Evolutionary conservation across 2,113 vertebrate species (phyloP), one percentile per base, ranked within the genome.

Genomic region (Leucosticte australis): DNA sequence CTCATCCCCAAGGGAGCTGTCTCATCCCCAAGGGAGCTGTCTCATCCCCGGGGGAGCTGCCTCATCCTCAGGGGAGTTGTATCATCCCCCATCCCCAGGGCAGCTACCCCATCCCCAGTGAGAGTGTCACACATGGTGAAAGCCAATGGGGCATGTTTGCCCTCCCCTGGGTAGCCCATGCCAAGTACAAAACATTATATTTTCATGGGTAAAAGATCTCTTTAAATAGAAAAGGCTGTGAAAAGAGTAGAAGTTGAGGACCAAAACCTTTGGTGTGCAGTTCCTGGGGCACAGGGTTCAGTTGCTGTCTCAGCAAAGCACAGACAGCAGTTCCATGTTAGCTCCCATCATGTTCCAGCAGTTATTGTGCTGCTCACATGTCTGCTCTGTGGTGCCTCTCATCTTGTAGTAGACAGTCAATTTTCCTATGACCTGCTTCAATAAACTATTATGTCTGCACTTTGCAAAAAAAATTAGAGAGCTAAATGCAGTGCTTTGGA

Each of bases 51-150:
- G 17, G 11, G 13, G 11, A 55, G 30, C 11, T 55, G 11, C 3
- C 2, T 20, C 30, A 31, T 20, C 53, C 30, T 3, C 57, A 15
- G 27, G 27, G 13, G 9, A 41, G 7, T 2, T 22, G 6, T 23
- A 3, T 4, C n/a, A 23, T 17, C 18, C 63, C 4, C 3, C n/a
- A 22, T 24, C 15, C 62, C 28, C 39, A 33, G 18, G 24, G 18
- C 5, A 44, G n/a, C 1, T 47, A 11, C 26, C 33, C 15, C 74
- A 33, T 62, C 60, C 30, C 33, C 49, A 15, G 20, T 10, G 57
- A 73, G 12, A 2, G 15, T 15, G 56, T 11, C 39, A 30, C 52
- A 33, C 0, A 0, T 22, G 16, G 5, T 11, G 55, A 73, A 44
- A 55, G 18, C 0, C 0, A 44, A n/a, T 1, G 15, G 19, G 28